Evolutionary conservation across 2,113 vertebrate species (phyloP).

Genomic region (Oncorhynchus mykiss): DNA sequence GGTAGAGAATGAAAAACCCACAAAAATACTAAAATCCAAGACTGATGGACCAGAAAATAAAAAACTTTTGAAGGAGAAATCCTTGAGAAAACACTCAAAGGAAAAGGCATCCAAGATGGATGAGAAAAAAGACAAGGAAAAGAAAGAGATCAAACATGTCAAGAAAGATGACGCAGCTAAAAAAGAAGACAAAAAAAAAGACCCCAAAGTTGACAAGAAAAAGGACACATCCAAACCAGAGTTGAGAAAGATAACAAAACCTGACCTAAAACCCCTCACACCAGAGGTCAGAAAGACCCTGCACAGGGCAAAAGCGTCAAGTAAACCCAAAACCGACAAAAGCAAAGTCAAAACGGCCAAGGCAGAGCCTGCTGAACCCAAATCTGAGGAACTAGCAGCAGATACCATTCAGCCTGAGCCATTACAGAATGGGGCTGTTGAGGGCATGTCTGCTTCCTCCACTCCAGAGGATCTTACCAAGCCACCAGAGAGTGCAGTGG

Average conservation of each 20-base stretch:
- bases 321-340: slow-evolving; percentile 83
- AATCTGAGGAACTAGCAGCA: slow-evolving; percentile 49
- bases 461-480: slow-evolving; percentile 86
- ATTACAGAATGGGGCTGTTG: slow-evolving; percentile 54
- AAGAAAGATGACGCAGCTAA: slow-evolving; percentile 88
- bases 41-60: slow-evolving; percentile 91
- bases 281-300: slow-evolving; percentile 96
- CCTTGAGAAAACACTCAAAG: slow-evolving; percentile 88
- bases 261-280: slow-evolving; percentile 93
- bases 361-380: slow-evolving; percentile 60
- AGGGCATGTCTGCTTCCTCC: slow-evolving; percentile 73
- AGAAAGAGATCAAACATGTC: slow-evolving; percentile 90
- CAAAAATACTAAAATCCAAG: slow-evolving; percentile 80
- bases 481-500: slow-evolving; percentile 23
- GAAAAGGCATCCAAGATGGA: slow-evolving; percentile 92
- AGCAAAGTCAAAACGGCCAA: slow-evolving; percentile 78
- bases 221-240: slow-evolving; percentile 86
- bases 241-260: slow-evolving; percentile 86
- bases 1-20: slow-evolving; percentile 44
- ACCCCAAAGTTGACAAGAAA: slow-evolving; percentile 86
- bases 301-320: slow-evolving; percentile 89
- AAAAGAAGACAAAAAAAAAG: slow-evolving; percentile 89
- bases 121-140: slow-evolving; percentile 97
- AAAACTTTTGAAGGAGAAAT: slow-evolving; percentile 89
- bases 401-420: slow-evolving; percentile 43